Percentiles rank a stretch among this genome's conserved stretches.
Evolutionary conservation across 2,797 vertebrate genomes (phyloP).

Genomic region (Muscicapa striata): DNA sequence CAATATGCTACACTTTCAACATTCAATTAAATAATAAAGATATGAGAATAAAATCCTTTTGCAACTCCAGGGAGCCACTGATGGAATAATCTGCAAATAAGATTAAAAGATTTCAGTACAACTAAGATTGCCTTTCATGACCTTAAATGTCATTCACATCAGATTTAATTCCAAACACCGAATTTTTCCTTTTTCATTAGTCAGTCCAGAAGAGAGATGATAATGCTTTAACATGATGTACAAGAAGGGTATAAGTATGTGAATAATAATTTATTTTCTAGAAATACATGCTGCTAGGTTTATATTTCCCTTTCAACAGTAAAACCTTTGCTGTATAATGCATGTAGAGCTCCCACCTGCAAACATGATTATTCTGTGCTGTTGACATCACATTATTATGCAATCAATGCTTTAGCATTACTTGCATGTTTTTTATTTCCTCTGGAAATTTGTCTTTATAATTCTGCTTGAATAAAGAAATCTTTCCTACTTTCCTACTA

Average conservation of each 20-base stretch:
- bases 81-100: constrained; percentile 74
- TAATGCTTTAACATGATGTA: neutral
- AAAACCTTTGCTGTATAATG: constrained; percentile 27
- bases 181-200: constrained; percentile 55
- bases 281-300: neutral
- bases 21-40: constrained; percentile 74
- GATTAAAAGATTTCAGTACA: constrained; percentile 74
- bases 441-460: constrained; percentile 26
- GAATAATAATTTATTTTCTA: constrained; percentile 4
- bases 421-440: constrained; percentile 36
- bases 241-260: neutral
- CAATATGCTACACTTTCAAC: constrained; percentile 53
- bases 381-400: constrained; percentile 43
- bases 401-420: constrained; percentile 55
- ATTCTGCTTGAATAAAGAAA: neutral
- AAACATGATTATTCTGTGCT: constrained; percentile 28
- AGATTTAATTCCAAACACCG: constrained; percentile 55
- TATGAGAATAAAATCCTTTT: constrained; percentile 71
- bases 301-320: constrained; percentile 29
- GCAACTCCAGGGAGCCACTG: constrained; percentile 60
- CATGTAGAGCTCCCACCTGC: constrained; percentile 16
- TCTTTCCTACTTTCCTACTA: neutral
- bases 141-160: constrained; percentile 67
- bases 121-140: constrained; percentile 70
- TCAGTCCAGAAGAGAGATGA: constrained; percentile 1